Evolutionary conservation across 2,113 vertebrate genomes (phyloP).

Genomic region (Oreocharis arfaki): DNA sequence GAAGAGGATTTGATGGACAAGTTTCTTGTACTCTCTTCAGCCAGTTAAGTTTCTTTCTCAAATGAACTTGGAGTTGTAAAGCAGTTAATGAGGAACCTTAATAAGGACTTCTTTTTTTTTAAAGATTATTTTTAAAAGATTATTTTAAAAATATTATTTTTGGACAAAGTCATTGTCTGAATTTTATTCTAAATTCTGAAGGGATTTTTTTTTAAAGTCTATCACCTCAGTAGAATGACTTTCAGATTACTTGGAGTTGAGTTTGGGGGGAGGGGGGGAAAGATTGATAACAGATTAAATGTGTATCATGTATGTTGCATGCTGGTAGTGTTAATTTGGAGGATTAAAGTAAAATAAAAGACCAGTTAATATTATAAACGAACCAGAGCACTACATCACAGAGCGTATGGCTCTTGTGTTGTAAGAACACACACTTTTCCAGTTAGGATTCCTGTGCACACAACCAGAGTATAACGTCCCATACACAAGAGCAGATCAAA

Average conservation of each 20-base stretch:
- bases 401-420: neutral
- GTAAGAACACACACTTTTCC: neutral
- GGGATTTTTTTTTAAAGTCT: neutral
- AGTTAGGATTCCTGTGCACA: neutral
- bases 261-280: fast-evolving
- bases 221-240: neutral
- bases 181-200: neutral
- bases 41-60: neutral
- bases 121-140: no score
- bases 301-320: neutral
- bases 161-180: neutral
- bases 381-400: neutral
- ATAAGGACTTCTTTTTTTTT: neutral
- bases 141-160: no score
- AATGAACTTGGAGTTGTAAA: neutral
- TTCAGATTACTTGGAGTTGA: neutral
- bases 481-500: conserved; percentile 34
- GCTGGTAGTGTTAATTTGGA: neutral
- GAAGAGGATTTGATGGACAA: neutral
- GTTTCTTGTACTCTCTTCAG: neutral
- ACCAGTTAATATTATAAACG: neutral
- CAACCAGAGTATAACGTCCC: neutral
- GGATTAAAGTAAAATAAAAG: neutral
- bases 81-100: neutral
- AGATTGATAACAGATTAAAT: neutral